Conservation (phyloP, 2,113 vertebrate genomes). For the Apodemus speciosus region DNA sequence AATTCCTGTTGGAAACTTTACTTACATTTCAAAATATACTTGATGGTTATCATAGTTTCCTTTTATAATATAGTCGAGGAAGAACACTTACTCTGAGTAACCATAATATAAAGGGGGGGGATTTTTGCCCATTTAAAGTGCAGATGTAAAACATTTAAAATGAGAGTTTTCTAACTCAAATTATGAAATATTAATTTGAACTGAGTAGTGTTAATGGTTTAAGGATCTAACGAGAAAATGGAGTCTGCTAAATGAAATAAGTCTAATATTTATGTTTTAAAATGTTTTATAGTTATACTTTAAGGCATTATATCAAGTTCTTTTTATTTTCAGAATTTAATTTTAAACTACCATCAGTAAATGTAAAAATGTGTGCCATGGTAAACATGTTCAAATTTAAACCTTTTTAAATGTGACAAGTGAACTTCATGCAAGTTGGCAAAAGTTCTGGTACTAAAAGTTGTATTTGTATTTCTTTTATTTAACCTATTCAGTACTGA, state of each 20-base stretch:
- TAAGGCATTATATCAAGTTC: constrained; percentile 76
- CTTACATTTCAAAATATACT: constrained; percentile 50
- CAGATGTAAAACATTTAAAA: constrained; percentile 17
- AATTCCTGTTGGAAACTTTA: constrained; percentile 40
- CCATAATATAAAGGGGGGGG: not conserved
- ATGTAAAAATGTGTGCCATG: constrained; percentile 76
- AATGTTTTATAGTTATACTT: constrained; percentile 41
- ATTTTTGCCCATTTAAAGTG: constrained; percentile 42
- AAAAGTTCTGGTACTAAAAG: constrained; percentile 79
- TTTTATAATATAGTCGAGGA: constrained; percentile 53
- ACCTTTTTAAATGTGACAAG: constrained; percentile 72
- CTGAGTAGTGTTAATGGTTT: constrained; percentile 32
- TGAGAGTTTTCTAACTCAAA: constrained; percentile 59
- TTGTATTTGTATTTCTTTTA: constrained; percentile 72
- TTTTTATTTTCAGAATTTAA: constrained; percentile 69
- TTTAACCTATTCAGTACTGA: constrained; percentile 72
- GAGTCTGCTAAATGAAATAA: constrained; percentile 45
- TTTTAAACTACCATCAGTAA: constrained; percentile 78
- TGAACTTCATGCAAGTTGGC: constrained; percentile 73
- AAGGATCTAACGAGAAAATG: constrained; percentile 32
- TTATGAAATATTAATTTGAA: constrained; percentile 56
- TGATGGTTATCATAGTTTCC: constrained; percentile 15
- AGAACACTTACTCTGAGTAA: constrained; percentile 31
- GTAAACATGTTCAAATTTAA: constrained; percentile 73
- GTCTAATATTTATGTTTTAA: constrained; percentile 55